A percentile compares a stretch with the other conserved stretches of the same genome.
These are phyloP conservation scores for Sesia bembeciformis DNA, from an alignment of 2,888 invertebrate species.

Conservation along the genomic window DNA sequence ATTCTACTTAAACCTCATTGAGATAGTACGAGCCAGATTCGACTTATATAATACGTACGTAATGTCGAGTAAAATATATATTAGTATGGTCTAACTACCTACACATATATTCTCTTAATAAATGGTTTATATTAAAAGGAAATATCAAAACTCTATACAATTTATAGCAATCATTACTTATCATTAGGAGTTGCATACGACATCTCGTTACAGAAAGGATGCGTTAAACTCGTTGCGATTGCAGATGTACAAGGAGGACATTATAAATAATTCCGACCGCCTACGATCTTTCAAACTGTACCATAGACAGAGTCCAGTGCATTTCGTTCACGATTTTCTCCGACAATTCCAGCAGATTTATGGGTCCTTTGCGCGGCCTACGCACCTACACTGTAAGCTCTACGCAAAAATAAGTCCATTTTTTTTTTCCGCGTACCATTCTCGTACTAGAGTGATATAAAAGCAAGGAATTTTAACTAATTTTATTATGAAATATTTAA, in stretches of 20 bases:
- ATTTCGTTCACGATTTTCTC: slow-evolving; percentile 43
- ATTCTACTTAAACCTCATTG: too few species aligned
- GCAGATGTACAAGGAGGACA: not conserved
- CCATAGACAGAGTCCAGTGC: slow-evolving; percentile 27
- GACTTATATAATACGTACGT: too few species aligned
- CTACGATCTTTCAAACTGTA: slow-evolving; percentile 34
- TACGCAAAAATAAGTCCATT: slow-evolving; percentile 16
- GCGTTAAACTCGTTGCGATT: not conserved
- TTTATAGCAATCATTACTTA: not conserved
- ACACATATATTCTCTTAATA: too few species aligned
- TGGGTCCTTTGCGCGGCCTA: slow-evolving; percentile 43
- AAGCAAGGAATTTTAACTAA: too few species aligned
- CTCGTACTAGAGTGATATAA: too few species aligned
- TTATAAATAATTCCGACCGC: slow-evolving; percentile 36
- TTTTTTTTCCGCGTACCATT: too few species aligned
- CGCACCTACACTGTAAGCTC: slow-evolving; percentile 29
- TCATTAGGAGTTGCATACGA: too few species aligned
- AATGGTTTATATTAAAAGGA: too few species aligned
- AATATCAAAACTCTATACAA: not conserved
- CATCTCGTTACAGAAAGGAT: not conserved
- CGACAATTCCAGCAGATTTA: slow-evolving; percentile 53
- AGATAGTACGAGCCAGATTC: too few species aligned
- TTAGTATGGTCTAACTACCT: too few species aligned
- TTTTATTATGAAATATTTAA: too few species aligned
- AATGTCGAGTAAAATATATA: too few species aligned